Conservation (phyloP, 2,888 invertebrate species). For the Schizotus pectinicornis region DNA sequence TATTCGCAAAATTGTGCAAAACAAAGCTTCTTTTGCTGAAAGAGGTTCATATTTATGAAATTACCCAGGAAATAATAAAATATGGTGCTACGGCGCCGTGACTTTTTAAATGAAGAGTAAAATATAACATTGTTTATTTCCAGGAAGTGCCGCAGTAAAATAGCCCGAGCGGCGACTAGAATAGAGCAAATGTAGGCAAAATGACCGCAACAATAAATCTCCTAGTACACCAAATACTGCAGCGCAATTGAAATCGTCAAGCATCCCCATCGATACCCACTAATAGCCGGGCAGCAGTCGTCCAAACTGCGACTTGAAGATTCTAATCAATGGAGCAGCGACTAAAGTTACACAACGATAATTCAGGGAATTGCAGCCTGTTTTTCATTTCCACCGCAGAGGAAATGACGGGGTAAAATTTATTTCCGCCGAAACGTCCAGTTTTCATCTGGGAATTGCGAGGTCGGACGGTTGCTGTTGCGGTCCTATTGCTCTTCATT, state of each 20-base stretch:
- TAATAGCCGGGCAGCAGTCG: too few species aligned
- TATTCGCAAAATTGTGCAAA: too few species aligned
- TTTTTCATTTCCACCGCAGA: too few species aligned
- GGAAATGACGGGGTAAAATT: too few species aligned
- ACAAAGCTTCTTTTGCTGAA: background rate
- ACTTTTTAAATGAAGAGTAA: conserved; percentile 27
- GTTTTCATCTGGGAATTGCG: too few species aligned
- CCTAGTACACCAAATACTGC: conserved; percentile 39
- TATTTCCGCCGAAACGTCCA: too few species aligned
- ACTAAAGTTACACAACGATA: too few species aligned
- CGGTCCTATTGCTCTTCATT: too few species aligned
- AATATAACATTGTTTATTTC: conserved; percentile 40
- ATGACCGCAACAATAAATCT: conserved; percentile 46
- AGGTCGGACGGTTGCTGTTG: too few species aligned
- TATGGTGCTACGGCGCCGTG: conserved; percentile 10
- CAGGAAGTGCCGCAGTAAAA: conserved; percentile 27
- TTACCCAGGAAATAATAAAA: conserved; percentile 28
- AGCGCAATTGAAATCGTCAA: conserved; percentile 40
- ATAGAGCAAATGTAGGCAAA: conserved; percentile 36
- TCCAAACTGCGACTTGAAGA: too few species aligned
- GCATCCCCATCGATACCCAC: conserved; percentile 27
- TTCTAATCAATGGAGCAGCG: too few species aligned
- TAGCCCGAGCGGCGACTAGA: conserved; percentile 10
- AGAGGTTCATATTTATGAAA: conserved; percentile 14
- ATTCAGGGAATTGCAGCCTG: too few species aligned